phyloP scores from a whole-genome alignment of 2,113 vertebrate species.

The Rallus limicola region DNA sequence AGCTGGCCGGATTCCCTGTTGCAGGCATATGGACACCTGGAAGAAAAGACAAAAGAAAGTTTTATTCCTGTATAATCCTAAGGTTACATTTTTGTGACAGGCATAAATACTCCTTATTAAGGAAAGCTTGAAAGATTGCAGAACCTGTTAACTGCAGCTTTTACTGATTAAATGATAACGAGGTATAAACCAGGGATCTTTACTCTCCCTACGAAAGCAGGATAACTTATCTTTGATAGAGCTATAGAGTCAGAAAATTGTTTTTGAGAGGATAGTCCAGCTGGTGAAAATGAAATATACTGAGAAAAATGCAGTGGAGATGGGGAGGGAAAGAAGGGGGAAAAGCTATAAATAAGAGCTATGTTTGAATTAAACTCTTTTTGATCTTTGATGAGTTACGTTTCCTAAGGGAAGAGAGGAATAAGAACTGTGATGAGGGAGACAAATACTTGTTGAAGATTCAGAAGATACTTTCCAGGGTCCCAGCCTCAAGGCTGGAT shows the following conservation, averaged over 20 bases:
- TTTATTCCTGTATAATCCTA: background rate
- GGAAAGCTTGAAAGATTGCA: background rate
- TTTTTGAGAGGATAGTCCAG: background rate
- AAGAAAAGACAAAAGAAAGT: slow-evolving; percentile 38
- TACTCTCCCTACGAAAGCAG: background rate
- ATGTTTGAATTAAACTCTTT: background rate
- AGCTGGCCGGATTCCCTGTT: background rate
- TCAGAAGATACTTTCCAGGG: background rate
- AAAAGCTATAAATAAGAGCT: background rate
- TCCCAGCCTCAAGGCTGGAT: background rate
- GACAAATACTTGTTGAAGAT: background rate
- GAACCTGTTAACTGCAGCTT: background rate
- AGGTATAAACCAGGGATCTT: background rate
- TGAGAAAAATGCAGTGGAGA: background rate
- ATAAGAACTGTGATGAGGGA: background rate
- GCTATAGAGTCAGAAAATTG: background rate
- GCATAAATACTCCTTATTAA: background rate
- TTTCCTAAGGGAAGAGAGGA: slow-evolving; percentile 1
- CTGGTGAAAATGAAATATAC: background rate
- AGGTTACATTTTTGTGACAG: background rate
- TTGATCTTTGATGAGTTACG: slow-evolving; percentile 1
- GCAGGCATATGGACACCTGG: slow-evolving; percentile 56
- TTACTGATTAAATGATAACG: background rate
- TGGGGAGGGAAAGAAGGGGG: background rate
- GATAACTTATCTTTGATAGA: background rate